Conservation (phyloP, 2,797 vertebrate genomes). For the Sebastes miniatus region DNA sequence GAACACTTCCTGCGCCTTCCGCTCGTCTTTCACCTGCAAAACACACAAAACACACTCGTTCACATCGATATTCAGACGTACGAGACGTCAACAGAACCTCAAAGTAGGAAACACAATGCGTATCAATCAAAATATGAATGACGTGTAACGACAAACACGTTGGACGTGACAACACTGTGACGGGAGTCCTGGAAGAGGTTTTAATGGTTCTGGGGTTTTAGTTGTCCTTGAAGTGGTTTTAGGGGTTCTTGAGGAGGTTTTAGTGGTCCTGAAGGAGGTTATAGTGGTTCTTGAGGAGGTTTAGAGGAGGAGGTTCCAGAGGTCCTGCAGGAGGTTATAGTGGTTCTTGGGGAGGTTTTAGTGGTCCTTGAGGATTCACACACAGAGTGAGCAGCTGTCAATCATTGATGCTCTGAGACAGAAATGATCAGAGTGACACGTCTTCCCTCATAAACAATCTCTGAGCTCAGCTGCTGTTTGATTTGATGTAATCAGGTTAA, state of each 20-base stretch:
- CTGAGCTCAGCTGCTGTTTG: not conserved
- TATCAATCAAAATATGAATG: not conserved
- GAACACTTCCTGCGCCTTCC: conserved; percentile 88
- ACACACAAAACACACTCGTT: not conserved
- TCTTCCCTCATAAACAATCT: not conserved
- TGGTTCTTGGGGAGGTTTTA: not conserved
- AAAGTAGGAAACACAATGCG: not conserved
- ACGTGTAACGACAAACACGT: not conserved
- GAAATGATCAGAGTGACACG: not conserved
- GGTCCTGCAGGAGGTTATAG: too few species aligned
- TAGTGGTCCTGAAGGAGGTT: not conserved
- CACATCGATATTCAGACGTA: not conserved
- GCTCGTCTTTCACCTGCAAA: conserved; percentile 91
- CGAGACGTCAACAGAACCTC: not conserved
- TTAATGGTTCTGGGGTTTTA: not conserved
- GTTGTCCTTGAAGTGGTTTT: not conserved
- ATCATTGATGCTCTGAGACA: not conserved
- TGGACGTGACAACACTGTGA: not conserved
- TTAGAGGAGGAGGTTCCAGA: not conserved
- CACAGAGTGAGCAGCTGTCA: too few species aligned
- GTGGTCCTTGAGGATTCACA: not conserved
- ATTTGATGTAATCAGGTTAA: not conserved
- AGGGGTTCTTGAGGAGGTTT: not conserved
- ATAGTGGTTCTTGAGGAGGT: not conserved
- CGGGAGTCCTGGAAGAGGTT: not conserved